Base-by-base conservation (phyloP, 2,797 vertebrate genomes). In the Oreortyx pictus region DNA sequence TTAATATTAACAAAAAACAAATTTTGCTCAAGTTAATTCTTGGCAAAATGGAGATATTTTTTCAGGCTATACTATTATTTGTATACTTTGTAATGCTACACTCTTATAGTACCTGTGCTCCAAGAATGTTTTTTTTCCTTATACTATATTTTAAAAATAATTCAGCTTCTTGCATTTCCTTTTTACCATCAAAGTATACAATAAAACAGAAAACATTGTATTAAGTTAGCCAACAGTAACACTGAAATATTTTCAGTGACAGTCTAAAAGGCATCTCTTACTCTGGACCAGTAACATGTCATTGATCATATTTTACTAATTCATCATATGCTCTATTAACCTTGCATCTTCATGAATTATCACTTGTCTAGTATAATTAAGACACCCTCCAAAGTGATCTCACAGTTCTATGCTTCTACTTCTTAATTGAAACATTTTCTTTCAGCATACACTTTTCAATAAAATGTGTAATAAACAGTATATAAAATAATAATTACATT, bases 71-170 rank as follows among this genome's bases (percentile, higher is more conserved):
- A 12, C 25, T 77, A 43, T 46, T 35, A 60, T 17, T 66, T 8
- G 7, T 23, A 7, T 2, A 13, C 1, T 6, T 29, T 54, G 24
- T 44, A 12, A 18, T 20, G 7, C 8, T 61, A 62, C 5, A 7
- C 3, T 35, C 6, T 0, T 16, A 33, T 2, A 57, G 23, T n/a
- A 71, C 18, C 10, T 8, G 1, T 1, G 0, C 4, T 10, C 24
- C 20, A 33, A 8, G 6, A 47, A 11, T 4, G 27, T 8, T 0
- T 19, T 43, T 43, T 68, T 25, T 27, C 12, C 6, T 35, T 2
- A 7, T 14, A 35, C 27, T 6, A 33, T 15, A 23, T 56, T 54
- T 50, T 41, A 16, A 4, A 39, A 62, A 39, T 20, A 78, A 27
- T 11, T 31, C 2, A 0, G 0, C 41, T 79, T 75, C 77, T 35